Conservation (phyloP, 2,113 vertebrate genomes). For the Catharus fuscescens region DNA sequence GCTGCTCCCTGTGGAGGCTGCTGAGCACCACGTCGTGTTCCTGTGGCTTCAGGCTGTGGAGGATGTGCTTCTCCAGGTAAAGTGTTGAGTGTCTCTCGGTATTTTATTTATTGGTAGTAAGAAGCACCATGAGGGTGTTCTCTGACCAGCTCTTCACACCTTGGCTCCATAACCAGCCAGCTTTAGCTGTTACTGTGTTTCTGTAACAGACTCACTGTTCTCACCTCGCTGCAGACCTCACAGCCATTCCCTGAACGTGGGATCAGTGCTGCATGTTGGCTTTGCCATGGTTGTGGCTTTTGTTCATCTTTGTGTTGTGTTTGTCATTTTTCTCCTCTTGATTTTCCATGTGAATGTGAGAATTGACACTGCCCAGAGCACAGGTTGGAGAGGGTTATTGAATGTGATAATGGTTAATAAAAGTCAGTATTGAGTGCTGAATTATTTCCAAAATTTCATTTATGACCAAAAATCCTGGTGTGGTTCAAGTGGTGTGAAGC, state of each 20-base stretch:
- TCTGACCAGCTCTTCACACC: neutral
- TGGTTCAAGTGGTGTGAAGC: neutral
- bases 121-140: accelerated
- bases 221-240: neutral
- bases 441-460: neutral
- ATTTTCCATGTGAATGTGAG: neutral
- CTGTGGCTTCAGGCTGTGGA: accelerated
- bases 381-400: neutral
- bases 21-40: accelerated
- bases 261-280: neutral
- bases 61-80: neutral
- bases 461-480: neutral
- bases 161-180: accelerated
- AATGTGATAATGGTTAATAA: neutral
- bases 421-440: neutral
- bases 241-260: neutral
- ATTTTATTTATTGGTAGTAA: neutral
- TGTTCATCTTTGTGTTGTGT: neutral
- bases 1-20: no score
- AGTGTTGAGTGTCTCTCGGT: accelerated
- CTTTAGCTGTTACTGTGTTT: neutral
- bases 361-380: neutral
- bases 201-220: neutral
- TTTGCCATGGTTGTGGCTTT: neutral
- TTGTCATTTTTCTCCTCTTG: neutral